Base-by-base conservation (phyloP, 2,888 invertebrate genomes). In the Beris chalybata region DNA sequence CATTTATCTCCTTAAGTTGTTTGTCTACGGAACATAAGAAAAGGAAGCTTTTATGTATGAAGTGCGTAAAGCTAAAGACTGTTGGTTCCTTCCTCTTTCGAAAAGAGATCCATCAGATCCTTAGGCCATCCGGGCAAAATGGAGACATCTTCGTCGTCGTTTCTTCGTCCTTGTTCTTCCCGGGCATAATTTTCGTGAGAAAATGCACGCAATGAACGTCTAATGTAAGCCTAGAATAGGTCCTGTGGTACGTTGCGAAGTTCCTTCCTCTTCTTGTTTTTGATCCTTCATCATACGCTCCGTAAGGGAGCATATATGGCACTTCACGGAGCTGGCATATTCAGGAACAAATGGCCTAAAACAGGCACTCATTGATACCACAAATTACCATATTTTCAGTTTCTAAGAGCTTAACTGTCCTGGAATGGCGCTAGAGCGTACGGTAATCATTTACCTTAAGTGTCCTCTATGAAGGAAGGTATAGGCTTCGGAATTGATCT, bases 351-450 rank as follows among this genome's bases (percentile, higher is more conserved):
- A 68, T 68, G 65, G 68, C 65, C 68, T 68, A 68, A 65, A 67
- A 68, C 68, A 68, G 65, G 55, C 56, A 61, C 65, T 65, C 63
- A 68, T 68, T 68, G 68, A 65, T 68, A 65, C 68, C 68, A 44
- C 68, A 68, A 68, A 68, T 68, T 68, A 65, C 68, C 68, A 68
- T 68, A 68, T 65, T 65, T 68, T 61, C 52, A 65, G 65, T 67
- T 48, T 64, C 56, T 53, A 44, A 44, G 64, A 63, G 57, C 67
- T 53, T 67, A 48, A 53, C 68, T 59, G 47, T 59, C 61, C 56
- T 50, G 54, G 56, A 61, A 61, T 61, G 61, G 61, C 61, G 61
- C 61, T 61, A 32, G 56, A 65, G 65, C 48, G 68, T 68, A 57
- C 61, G 59, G 65, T 68, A 65, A 68, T 68, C 65, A 61, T 65